phyloP scores from a whole-genome alignment of 2,113 vertebrate genomes.

The Serilophus lunatus region DNA sequence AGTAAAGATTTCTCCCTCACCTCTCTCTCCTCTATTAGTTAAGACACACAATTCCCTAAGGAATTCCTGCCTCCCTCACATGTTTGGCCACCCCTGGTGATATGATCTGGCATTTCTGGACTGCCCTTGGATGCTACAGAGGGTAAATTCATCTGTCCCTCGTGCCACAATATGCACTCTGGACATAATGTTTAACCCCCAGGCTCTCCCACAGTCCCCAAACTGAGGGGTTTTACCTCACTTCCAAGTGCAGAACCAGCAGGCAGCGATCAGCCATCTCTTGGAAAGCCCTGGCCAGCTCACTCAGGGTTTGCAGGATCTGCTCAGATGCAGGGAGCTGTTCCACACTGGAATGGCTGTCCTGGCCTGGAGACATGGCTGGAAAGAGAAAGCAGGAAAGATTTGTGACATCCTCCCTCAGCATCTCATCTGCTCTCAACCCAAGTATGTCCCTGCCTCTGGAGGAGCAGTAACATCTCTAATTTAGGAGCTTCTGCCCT shows the following conservation, averaged over 20 bases:
- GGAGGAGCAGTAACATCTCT: neutral
- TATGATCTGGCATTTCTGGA: neutral
- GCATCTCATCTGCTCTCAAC: neutral
- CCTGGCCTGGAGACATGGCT: slow-evolving; percentile 82
- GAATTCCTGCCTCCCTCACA: neutral
- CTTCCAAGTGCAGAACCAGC: slow-evolving; percentile 92
- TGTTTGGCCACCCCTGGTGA: fast-evolving
- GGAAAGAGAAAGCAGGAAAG: neutral
- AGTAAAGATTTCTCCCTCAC: neutral
- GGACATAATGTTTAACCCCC: neutral
- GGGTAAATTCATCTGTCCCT: neutral
- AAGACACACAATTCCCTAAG: neutral
- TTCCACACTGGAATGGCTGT: slow-evolving; percentile 79
- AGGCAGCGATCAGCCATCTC: slow-evolving; percentile 95
- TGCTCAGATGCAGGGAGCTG: slow-evolving; percentile 86
- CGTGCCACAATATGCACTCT: fast-evolving
- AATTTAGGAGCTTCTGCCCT: neutral
- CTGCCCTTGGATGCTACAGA: too few relatives aligned
- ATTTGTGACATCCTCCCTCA: neutral
- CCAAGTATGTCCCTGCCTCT: neutral
- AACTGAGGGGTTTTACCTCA: slow-evolving; percentile 77
- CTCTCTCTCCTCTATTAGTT: neutral
- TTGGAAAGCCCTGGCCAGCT: slow-evolving; percentile 92
- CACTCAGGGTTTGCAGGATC: slow-evolving; percentile 90
- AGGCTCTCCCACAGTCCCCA: fast-evolving